Evolutionary conservation across 2,797 vertebrate species (phyloP), one percentile per base, ranked within the genome.

Genomic region (Petrocephalus sullivani): DNA sequence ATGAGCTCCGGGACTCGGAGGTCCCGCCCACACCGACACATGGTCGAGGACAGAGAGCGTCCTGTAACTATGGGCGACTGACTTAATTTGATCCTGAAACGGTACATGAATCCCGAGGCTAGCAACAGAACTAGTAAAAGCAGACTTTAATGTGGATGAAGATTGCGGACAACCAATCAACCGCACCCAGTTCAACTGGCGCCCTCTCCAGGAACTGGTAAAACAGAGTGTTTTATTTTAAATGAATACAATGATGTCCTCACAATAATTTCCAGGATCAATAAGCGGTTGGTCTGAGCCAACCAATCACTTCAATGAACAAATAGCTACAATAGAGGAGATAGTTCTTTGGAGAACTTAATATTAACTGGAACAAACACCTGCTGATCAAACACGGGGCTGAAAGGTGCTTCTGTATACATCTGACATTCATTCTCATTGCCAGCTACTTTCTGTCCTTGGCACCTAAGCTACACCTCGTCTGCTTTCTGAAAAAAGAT

Each of bases 401-500:
- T 64, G 3, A n/a, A 87, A 51, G 8, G 56, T 19, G 84, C 49
- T 58, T 37, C 46, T 14, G 4, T 19, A 53, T 53, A 86, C 8
- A 53, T 19, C 46, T n/a, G 14, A 84, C 49, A 54, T 41, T 19
- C 37, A n/a, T 61, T 61, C 53, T 84, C 51, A 33, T 37, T 58
- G 87, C 84, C 87, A 90, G 85, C 23, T n/a, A 37, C 21, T 87
- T 64, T 41, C 85, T 64, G 58, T 84, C 56, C 75, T 85, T 90
- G 85, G 88, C 85, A 60, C 41, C 51, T 58, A 84, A 21, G 53
- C 33, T 49, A 23, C 33, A 49, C 84, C 89, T 90, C 49, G 46
- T 88, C 75, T 85, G 85, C 60, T 53, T 67, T 61, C 85, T 61
- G 89, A 88, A 88, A 87, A 87, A 85, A 87, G 89, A 90, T 88